phyloP scores from a whole-genome alignment of 2,888 invertebrate species.

The Cosmia trapezina region DNA sequence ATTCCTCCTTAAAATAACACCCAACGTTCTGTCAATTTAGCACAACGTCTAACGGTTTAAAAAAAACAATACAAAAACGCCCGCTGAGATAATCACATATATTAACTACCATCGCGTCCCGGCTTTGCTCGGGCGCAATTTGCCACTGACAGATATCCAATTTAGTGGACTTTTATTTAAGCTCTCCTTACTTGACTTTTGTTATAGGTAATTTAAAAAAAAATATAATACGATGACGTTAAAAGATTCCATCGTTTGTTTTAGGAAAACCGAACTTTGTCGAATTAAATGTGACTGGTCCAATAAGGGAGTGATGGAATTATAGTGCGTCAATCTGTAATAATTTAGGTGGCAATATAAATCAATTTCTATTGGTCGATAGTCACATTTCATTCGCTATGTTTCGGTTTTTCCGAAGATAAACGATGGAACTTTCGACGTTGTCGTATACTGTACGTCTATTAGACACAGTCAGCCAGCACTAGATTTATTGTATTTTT shows the following conservation, averaged over 20 bases:
- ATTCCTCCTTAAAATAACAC: background rate
- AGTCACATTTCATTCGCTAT: too few relatives aligned
- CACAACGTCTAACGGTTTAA: background rate
- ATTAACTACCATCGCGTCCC: constrained; percentile 50
- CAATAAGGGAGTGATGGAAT: too few relatives aligned
- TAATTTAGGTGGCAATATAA: too few relatives aligned
- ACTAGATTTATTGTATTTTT: background rate
- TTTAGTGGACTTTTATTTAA: constrained; percentile 38
- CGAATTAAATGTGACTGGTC: too few relatives aligned
- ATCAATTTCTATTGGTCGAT: too few relatives aligned
- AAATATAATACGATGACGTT: background rate
- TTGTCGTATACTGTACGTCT: background rate
- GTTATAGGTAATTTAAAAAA: too few relatives aligned
- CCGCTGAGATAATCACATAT: constrained; percentile 54
- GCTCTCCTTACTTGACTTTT: background rate
- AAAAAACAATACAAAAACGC: constrained; percentile 35
- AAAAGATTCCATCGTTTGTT: too few relatives aligned
- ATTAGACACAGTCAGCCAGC: too few relatives aligned
- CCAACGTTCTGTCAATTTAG: background rate
- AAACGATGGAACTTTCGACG: too few relatives aligned
- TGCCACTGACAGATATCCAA: constrained; percentile 50
- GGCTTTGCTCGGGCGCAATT: constrained; percentile 49
- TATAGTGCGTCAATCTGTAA: too few relatives aligned
- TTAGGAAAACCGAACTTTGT: too few relatives aligned
- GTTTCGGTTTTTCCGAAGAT: too few relatives aligned